Evolutionary conservation across 1,140 invertebrate species (phyloP).

Genomic region (Ostrea denselamellosa): DNA sequence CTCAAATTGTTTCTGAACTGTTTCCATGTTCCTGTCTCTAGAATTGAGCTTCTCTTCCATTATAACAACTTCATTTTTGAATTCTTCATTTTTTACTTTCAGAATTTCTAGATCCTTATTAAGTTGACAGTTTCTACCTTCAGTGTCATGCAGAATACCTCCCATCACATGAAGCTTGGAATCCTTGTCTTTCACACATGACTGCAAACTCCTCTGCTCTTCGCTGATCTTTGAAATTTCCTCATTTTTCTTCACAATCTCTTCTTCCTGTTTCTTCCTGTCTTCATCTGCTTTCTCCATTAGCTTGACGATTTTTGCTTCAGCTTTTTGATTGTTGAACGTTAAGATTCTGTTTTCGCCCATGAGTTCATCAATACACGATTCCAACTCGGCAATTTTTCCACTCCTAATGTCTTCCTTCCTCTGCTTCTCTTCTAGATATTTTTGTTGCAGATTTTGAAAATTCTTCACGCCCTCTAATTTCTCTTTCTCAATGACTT

Average conservation of each 20-base stretch:
- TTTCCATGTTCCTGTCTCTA: background rate
- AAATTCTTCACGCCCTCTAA: constrained; percentile 3
- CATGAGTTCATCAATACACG: background rate
- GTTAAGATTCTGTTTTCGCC: constrained; percentile 7
- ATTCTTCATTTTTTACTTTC: background rate
- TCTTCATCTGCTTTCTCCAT: background rate
- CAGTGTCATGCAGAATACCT: background rate
- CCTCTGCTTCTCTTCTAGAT: background rate
- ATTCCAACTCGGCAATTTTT: constrained; percentile 21
- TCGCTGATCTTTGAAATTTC: background rate
- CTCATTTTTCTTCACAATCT: background rate
- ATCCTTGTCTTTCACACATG: background rate
- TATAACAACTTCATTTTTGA: background rate
- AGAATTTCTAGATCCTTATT: background rate
- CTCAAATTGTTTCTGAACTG: background rate
- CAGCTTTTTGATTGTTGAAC: background rate
- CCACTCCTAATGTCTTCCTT: background rate
- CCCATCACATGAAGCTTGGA: background rate
- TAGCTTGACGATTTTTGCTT: background rate
- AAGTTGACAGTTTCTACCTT: background rate
- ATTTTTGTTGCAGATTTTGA: constrained; percentile 40
- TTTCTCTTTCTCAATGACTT: constrained; percentile 9
- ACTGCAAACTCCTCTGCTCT: background rate
- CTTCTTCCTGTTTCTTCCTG: background rate
- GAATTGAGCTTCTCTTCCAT: background rate